Percentiles rank a stretch among this genome's conserved stretches.
These are phyloP conservation scores for Boloria euphrosyne DNA, from an alignment of 2,888 invertebrate species.

Conservation along the genomic window DNA sequence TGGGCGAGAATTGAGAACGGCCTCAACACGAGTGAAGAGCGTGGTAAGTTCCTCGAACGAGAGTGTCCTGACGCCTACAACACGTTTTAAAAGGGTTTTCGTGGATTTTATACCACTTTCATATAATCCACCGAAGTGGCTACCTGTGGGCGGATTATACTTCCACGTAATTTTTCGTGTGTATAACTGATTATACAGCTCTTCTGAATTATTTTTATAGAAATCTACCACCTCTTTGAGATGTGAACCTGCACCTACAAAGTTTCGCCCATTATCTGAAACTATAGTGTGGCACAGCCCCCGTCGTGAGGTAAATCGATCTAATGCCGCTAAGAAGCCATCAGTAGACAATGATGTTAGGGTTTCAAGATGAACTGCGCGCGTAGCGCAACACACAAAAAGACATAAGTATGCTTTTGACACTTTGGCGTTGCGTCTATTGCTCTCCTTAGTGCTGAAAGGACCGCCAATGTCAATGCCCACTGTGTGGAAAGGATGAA, in stretches of 20 bases:
- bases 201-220: background rate
- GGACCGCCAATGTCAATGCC: slow-evolving; percentile 10
- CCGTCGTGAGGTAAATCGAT: background rate
- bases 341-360: background rate
- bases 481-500: background rate
- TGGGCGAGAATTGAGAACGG: background rate
- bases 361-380: too few species aligned
- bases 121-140: background rate
- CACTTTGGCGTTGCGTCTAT: background rate
- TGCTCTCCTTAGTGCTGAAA: background rate
- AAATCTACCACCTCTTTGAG: background rate
- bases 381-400: background rate
- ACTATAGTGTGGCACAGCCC: background rate
- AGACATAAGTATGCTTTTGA: background rate
- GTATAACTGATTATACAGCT: background rate
- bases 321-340: background rate
- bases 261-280: background rate
- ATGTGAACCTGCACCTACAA: background rate
- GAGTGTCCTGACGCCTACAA: too few species aligned
- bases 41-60: background rate
- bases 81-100: too few species aligned
- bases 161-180: background rate
- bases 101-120: background rate
- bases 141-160: slow-evolving; percentile 4
- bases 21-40: background rate